Base-by-base conservation (phyloP, 2,113 vertebrate species). In the Trematocara unimaculatum region DNA sequence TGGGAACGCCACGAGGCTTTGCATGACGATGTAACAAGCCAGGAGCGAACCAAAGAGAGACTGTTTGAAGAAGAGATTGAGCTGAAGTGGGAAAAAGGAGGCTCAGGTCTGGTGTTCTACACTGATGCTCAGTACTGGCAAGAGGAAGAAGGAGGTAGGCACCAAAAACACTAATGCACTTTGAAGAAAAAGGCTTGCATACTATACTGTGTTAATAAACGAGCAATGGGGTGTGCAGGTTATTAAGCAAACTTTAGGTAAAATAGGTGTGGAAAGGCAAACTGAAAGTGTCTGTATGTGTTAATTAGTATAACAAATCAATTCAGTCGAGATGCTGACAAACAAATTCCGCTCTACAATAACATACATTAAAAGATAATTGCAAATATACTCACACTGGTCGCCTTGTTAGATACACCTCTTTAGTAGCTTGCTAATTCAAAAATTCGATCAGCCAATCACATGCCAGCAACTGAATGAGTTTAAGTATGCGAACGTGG, bases 71-170 rank as follows among this genome's bases (percentile, higher is more conserved):
- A 99, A 92, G 96, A 98, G 95, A 98, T 99, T 2, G 98, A 99
- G 94, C 93, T 99, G 38, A 98, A 99, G 93, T 99, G 98, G 99
- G 99, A 99, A 95, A 99, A 99, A 14, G 99, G 99, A 0, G 99
- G 98, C 49, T 98, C 98, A 0, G 99, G 99, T 78, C 96, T 99
- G 10, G 99, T 99, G 7, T 99, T 99, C 94, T 99, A 99, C 94
- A 99, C 98, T 0, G 99, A 99, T 0, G 98, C 99, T 17, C 99
- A 99, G 87, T 98, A 97, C 92, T 99, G 99, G 99, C 97, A 97
- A 88, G 96, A 98, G 88, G 93, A 98, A 64, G 97, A 98, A 4
- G 98, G 97, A 96, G 99, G 99, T 99, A 90, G 51, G 56, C 8
- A 17, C 12, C 12, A 14, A 81, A 83, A 15, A 64, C 15, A 23